phyloP scores from a whole-genome alignment of 2,888 invertebrate species.

The Oasisia sp. region DNA sequence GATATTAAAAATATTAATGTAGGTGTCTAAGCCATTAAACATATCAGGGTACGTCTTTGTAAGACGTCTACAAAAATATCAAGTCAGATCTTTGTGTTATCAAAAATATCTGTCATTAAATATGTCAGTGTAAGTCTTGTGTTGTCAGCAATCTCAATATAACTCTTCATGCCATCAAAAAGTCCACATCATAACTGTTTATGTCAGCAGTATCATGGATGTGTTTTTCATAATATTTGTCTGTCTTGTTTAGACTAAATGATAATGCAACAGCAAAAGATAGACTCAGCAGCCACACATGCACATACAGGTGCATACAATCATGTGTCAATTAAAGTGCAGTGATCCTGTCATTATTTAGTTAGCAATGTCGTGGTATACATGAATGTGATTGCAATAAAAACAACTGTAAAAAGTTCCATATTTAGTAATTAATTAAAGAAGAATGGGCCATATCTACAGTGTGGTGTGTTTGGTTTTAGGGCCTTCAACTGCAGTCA shows the following conservation, averaged over 20 bases:
- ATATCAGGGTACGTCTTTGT: too few species aligned
- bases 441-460: background rate
- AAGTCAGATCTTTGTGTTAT: too few species aligned
- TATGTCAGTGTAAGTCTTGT: background rate
- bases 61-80: too few species aligned
- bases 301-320: background rate
- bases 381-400: slow-evolving; percentile 26
- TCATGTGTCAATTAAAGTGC: background rate
- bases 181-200: background rate
- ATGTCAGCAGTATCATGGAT: background rate
- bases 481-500: slow-evolving; percentile 88
- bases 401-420: too few species aligned
- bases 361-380: slow-evolving; percentile 8
- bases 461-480: background rate
- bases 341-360: background rate
- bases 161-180: background rate
- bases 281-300: slow-evolving; percentile 69
- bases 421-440: too few species aligned
- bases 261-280: slow-evolving; percentile 89
- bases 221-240: background rate
- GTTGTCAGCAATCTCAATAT: background rate
- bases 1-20: too few species aligned
- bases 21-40: too few species aligned
- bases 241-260: slow-evolving; percentile 73
- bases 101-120: too few species aligned